These are phyloP conservation scores for Ormia ochracea DNA, from an alignment of 2,888 invertebrate species.

Conservation along the genomic window DNA sequence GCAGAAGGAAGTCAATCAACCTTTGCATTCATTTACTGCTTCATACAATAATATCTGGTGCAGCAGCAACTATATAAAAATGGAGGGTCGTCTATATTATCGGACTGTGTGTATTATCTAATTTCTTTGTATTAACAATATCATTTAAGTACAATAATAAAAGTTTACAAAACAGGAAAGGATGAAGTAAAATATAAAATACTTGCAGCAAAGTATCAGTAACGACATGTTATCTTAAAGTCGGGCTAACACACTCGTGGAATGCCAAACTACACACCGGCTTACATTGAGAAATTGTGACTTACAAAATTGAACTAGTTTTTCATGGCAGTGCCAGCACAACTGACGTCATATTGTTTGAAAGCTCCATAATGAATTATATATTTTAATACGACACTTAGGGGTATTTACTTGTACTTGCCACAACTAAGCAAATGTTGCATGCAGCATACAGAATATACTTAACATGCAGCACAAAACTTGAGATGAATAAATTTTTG, in stretches of 20 bases:
- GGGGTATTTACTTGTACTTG: conserved; percentile 28
- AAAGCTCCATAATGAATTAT: conserved; percentile 25
- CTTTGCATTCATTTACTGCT: conserved; percentile 12
- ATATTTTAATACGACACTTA: conserved; percentile 25
- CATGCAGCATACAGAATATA: conserved; percentile 8
- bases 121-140: conserved; percentile 44
- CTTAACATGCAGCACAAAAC: conserved; percentile 26
- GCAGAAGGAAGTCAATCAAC: conserved; percentile 47
- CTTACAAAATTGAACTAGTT: conserved; percentile 43
- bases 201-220: conserved; percentile 2
- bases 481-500: conserved; percentile 17
- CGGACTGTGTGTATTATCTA: conserved; percentile 46
- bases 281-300: conserved; percentile 31
- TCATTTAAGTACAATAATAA: conserved; percentile 42
- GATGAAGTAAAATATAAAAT: neutral
- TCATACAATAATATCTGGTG: neutral
- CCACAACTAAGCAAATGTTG: conserved; percentile 31
- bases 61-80: neutral
- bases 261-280: neutral
- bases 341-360: conserved; percentile 35
- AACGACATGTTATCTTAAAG: conserved; percentile 18
- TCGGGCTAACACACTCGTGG: neutral
- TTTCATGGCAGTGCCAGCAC: neutral
- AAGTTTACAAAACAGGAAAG: conserved; percentile 5
- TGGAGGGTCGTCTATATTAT: neutral